These are phyloP conservation scores for Drusus annulatus DNA, from an alignment of 1,140 invertebrate genomes.

Conservation along the genomic window DNA sequence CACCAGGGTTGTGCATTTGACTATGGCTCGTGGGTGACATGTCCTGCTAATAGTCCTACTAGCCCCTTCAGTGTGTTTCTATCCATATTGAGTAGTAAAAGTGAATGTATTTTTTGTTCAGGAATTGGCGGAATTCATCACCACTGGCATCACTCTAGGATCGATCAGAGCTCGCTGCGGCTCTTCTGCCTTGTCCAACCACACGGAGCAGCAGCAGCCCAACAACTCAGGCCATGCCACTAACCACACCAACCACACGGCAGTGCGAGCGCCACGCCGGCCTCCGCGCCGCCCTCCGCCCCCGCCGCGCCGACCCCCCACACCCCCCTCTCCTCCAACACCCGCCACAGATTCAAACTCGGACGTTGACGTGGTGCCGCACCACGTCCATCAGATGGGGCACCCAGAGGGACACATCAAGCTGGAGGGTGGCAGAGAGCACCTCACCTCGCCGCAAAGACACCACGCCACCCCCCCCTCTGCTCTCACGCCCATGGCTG, in stretches of 20 bases:
- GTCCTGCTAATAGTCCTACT: too few relatives aligned
- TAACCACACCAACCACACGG: not conserved
- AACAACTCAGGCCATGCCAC: too few relatives aligned
- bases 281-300: constrained; percentile 4
- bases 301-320: not conserved
- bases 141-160: constrained; percentile 66
- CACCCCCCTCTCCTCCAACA: too few relatives aligned
- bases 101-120: constrained; percentile 58
- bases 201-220: not conserved
- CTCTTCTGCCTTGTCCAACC: not conserved
- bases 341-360: constrained; percentile 4
- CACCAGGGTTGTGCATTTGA: too few relatives aligned
- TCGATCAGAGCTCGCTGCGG: constrained; percentile 50
- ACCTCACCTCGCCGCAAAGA: not conserved
- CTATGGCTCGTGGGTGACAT: too few relatives aligned
- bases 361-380: not conserved
- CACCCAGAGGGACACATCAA: too few relatives aligned
- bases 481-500: not conserved
- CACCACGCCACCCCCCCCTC: too few relatives aligned
- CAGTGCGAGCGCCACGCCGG: not conserved
- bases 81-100: too few relatives aligned
- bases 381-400: not conserved
- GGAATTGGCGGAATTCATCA: constrained; percentile 68
- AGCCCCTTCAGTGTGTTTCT: too few relatives aligned
- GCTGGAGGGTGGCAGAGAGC: too few relatives aligned